Evolutionary conservation across 2,113 vertebrate genomes (phyloP).

Genomic region (Alouatta palliata): DNA sequence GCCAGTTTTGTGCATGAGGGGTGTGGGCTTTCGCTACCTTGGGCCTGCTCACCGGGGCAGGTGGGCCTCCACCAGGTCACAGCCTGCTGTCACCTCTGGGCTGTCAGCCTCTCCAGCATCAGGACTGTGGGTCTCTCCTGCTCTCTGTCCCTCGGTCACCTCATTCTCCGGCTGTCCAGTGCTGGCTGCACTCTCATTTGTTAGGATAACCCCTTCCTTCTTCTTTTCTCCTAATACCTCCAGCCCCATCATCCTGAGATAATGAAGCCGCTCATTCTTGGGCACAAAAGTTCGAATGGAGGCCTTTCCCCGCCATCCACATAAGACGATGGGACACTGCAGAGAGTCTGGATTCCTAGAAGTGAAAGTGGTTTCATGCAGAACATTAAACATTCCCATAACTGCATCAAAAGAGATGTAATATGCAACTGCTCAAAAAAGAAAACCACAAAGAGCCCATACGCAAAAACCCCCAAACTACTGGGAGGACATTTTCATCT

Average conservation of each 20-base stretch:
- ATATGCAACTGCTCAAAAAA: no score
- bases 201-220: slow-evolving; percentile 64
- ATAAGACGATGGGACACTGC: slow-evolving; percentile 95
- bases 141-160: slow-evolving; percentile 29
- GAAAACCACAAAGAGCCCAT: background rate
- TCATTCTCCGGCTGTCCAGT: slow-evolving; percentile 58
- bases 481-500: background rate
- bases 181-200: background rate
- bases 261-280: slow-evolving; percentile 96
- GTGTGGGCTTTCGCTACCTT: background rate
- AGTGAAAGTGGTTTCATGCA: background rate
- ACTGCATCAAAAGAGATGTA: fast-evolving
- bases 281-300: slow-evolving; percentile 97
- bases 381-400: background rate
- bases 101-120: background rate
- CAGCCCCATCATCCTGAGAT: slow-evolving; percentile 96
- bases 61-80: fast-evolving
- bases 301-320: slow-evolving; percentile 97
- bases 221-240: slow-evolving; percentile 91
- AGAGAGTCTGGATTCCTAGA: slow-evolving; percentile 88
- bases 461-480: background rate
- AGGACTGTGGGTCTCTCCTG: slow-evolving; percentile 20
- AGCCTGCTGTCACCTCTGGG: background rate
- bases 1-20: background rate
- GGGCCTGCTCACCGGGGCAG: background rate